Base-by-base conservation (phyloP, 2,888 invertebrate genomes). In the Hyppa rectilinea region DNA sequence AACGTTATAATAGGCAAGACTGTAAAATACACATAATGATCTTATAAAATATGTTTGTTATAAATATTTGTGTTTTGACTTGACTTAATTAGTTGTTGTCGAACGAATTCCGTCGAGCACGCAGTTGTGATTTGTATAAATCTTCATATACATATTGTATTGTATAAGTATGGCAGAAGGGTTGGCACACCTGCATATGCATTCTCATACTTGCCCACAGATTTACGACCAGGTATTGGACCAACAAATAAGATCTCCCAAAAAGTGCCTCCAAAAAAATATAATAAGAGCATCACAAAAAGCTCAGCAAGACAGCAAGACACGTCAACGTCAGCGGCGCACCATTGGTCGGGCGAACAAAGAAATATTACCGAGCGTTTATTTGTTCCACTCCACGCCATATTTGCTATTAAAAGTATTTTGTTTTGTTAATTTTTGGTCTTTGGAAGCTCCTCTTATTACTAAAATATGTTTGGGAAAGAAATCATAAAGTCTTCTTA, bases 201-300 rank as follows among this genome's bases (percentile, higher is more conserved):
- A 88, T 89, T 91, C 91, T 90, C 88, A 90, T 90, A 91, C 92
- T 90, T 87, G 87, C 87, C 87, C 83, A 88, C 91, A 93, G 93
- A 95, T 95, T 96, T 95, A 95, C 92, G 94, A 92, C 91, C 93
- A 90, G 91, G 93, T 93, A 95, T 92, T 92, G 94, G 93, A 88
- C 91, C 92, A 94, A 95, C 94, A 95, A 95, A 95, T 95, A 92
- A 94, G 93, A 93, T 92, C 93, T 92, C 90, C 93, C 91, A 92
- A 94, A 95, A 95, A 93, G 92, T 93, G 87, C 90, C 85, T 88
- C 91, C 92, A 94, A 95, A 93, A n/a, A 93, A 94, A 94, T 93
- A 95, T 95, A 95, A 95, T 94, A 94, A 95, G 90, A 94, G 89
- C 88, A 90, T 87, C 81, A 95, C 93, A 95, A 95, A 94, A 94